Conservation (phyloP, 2,888 invertebrate genomes). For the Sicus ferrugineus region DNA sequence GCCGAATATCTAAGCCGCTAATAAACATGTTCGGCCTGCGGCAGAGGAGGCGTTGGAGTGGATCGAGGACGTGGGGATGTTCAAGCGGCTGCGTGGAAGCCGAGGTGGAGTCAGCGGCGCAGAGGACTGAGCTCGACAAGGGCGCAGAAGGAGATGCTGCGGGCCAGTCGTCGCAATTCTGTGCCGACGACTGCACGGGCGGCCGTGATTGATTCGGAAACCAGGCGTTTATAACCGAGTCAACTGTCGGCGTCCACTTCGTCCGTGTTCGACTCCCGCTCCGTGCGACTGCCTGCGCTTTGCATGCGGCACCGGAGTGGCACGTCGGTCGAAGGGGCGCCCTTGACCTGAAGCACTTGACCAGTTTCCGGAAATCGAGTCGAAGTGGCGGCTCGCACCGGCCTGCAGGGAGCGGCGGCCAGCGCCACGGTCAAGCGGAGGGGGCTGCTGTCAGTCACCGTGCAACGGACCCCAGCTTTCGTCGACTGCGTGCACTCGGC, state of each 20-base stretch:
- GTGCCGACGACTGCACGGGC: neutral
- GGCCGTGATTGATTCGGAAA: slow-evolving; percentile 2
- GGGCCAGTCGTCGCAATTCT: neutral
- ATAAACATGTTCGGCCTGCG: neutral
- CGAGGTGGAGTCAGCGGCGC: neutral
- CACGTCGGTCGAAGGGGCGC: slow-evolving; percentile 6
- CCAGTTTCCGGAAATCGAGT: slow-evolving; percentile 26
- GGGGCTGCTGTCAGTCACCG: neutral
- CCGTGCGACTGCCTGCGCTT: neutral
- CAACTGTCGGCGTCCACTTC: too few relatives aligned
- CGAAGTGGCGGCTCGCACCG: neutral
- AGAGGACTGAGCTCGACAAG: neutral
- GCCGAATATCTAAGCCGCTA: neutral
- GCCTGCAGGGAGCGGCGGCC: neutral
- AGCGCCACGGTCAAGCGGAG: neutral
- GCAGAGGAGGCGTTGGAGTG: neutral
- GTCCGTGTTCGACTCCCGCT: neutral
- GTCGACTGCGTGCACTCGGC: slow-evolving; percentile 11
- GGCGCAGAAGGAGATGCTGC: neutral
- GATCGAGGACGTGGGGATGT: too few relatives aligned
- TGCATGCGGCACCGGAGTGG: neutral
- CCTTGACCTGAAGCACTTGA: slow-evolving; percentile 29
- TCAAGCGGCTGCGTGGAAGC: neutral
- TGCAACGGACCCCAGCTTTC: neutral
- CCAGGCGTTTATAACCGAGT: neutral